Conservation (phyloP, 2,888 invertebrate species). For the Timandra comae region DNA sequence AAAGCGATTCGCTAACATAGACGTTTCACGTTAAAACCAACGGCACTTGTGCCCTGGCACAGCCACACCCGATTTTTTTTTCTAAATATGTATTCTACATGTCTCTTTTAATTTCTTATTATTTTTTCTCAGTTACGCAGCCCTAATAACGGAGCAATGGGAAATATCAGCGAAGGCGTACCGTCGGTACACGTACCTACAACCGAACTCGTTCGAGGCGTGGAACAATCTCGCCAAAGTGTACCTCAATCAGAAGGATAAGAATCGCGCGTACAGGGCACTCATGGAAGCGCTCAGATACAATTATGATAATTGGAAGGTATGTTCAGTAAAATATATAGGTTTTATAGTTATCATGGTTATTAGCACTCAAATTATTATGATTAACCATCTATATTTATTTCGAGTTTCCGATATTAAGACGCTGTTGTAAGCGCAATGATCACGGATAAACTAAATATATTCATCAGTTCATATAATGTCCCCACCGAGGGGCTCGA, state of each 20-base stretch:
- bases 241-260: constrained; percentile 91
- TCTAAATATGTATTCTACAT: background rate
- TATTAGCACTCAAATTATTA: no score
- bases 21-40: no score
- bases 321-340: constrained; percentile 45
- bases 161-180: constrained; percentile 90
- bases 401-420: no score
- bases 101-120: background rate
- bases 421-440: no score
- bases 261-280: constrained; percentile 88
- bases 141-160: constrained; percentile 87
- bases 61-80: no score
- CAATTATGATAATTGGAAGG: constrained; percentile 95
- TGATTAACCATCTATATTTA: no score
- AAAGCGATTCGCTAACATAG: no score
- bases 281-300: constrained; percentile 93
- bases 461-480: no score
- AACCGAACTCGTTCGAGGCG: constrained; percentile 93
- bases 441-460: no score
- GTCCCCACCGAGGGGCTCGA: no score
- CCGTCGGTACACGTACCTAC: constrained; percentile 90
- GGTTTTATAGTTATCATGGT: no score
- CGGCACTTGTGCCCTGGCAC: no score
- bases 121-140: constrained; percentile 80
- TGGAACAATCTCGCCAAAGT: constrained; percentile 99